Evolutionary conservation across 2,797 vertebrate genomes (phyloP), one percentile per base, ranked within the genome.

Genomic region (Acrocephalus scirpaceus): DNA sequence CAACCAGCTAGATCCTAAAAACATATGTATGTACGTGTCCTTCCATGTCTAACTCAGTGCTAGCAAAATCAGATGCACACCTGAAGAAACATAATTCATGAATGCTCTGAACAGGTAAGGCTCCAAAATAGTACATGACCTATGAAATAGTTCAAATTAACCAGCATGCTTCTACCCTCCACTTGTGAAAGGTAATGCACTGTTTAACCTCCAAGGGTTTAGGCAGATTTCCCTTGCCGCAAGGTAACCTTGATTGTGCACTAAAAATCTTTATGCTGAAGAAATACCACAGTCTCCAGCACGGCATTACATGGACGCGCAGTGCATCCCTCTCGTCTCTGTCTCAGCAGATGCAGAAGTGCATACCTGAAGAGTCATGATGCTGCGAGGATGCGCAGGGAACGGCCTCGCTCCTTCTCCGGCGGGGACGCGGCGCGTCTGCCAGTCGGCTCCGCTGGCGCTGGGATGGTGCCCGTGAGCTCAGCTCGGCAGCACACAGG

Each of bases 311-410:
- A 7, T 16, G 9, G 62, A 14, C 0, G 11, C 42, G 9, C 50
- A 42, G 18, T 0, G 17, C 79, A 51, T 10, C 62, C 66, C 57
- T 27, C 2, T 6, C 8, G 1, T 17, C 48, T 30, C 9, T 4
- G 9, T 8, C 50, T 30, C 61, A 2, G 8, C 36, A 22, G 16
- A 5, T 1, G 67, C 85, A 22, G 23, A 29, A 30, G 1, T 1
- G 36, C 83, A 67, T 61, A 97, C 97, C 96, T 97, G 92, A 5
- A 97, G 95, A 32, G 95, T 27, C 97, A 97, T 97, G 69, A 4
- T 80, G 93, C 67, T 25, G 50, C 4, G 11, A 11, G 27, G 83
- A 11, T 54, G 86, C 40, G 6, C 64, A 3, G 60, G 42, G 65
- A 53, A 5, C 2, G 2, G 67, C 13, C 50, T 30, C 5, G 2